These are phyloP conservation scores for Falcunculus frontatus DNA, from an alignment of 2,113 vertebrate species.

Conservation along the genomic window DNA sequence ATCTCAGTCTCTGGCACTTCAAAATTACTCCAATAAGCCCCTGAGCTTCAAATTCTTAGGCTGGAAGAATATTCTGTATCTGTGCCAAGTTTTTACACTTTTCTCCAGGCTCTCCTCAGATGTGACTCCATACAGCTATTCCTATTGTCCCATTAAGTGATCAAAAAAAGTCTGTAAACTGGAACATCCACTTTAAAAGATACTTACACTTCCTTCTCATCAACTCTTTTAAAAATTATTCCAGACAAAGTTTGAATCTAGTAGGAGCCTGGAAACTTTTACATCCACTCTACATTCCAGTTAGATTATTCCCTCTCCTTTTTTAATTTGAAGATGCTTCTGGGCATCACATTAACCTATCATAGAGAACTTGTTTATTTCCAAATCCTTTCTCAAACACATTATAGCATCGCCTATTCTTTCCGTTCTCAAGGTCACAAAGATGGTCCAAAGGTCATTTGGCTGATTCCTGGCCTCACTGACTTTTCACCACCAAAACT, in stretches of 20 bases:
- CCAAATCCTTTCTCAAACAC: background rate
- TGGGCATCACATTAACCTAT: background rate
- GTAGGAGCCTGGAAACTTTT: background rate
- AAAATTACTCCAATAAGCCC: background rate
- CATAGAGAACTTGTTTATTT: background rate
- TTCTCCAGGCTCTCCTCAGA: background rate
- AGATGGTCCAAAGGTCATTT: background rate
- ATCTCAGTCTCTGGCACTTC: background rate
- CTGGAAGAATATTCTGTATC: background rate
- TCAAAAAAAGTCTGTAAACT: background rate
- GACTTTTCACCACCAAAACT: background rate
- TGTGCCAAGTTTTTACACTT: background rate
- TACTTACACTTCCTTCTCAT: background rate
- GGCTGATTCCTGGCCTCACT: background rate
- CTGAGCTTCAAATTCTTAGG: background rate
- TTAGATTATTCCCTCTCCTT: background rate
- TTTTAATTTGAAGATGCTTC: background rate
- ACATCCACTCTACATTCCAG: background rate
- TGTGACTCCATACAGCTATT: background rate
- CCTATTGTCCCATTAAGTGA: background rate
- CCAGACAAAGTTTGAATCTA: background rate
- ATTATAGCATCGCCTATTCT: background rate
- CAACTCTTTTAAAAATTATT: background rate
- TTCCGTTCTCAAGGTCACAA: background rate
- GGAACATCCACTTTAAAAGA: background rate